phyloP scores from a whole-genome alignment of 1,140 invertebrate genomes.

The Temnothorax nylanderi region DNA sequence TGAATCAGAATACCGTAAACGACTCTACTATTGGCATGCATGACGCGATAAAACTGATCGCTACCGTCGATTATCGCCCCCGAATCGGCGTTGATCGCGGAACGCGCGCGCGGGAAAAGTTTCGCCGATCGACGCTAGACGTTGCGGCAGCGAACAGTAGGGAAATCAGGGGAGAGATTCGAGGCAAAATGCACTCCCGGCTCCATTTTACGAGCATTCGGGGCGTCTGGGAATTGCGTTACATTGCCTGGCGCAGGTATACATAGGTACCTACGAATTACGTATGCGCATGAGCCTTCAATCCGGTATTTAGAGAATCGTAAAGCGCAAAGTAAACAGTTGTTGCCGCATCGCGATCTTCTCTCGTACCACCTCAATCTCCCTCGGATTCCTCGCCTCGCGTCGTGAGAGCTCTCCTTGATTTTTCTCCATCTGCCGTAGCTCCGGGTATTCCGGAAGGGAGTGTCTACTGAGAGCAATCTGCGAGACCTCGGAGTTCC shows the following conservation, averaged over 20 bases:
- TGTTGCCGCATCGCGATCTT: conserved; percentile 13
- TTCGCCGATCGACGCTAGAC: background rate
- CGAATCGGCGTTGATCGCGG: background rate
- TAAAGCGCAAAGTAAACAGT: conserved; percentile 50
- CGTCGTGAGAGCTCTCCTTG: conserved; percentile 28
- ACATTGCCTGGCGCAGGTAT: background rate
- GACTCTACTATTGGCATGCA: background rate
- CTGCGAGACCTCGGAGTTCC: conserved; percentile 81
- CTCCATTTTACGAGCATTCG: conserved; percentile 47
- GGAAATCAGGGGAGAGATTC: conserved; percentile 40
- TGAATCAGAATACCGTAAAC: background rate
- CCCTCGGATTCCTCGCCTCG: background rate
- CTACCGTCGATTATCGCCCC: background rate
- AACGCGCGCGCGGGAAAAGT: background rate
- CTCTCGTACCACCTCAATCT: background rate
- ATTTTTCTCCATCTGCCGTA: conserved; percentile 62
- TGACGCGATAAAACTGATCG: background rate
- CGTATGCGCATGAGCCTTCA: conserved; percentile 39
- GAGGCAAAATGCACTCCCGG: conserved; percentile 30
- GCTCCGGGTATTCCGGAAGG: conserved; percentile 79
- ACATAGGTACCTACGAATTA: conserved; percentile 49
- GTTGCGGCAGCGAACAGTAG: background rate
- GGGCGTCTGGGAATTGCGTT: conserved; percentile 36
- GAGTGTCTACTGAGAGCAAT: conserved; percentile 83
- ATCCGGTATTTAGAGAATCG: conserved; percentile 58